A percentile compares a stretch with the other conserved stretches of the same genome.
These are phyloP conservation scores for Paraescarpia echinospica DNA, from an alignment of 1,140 invertebrate species.

Conservation along the genomic window DNA sequence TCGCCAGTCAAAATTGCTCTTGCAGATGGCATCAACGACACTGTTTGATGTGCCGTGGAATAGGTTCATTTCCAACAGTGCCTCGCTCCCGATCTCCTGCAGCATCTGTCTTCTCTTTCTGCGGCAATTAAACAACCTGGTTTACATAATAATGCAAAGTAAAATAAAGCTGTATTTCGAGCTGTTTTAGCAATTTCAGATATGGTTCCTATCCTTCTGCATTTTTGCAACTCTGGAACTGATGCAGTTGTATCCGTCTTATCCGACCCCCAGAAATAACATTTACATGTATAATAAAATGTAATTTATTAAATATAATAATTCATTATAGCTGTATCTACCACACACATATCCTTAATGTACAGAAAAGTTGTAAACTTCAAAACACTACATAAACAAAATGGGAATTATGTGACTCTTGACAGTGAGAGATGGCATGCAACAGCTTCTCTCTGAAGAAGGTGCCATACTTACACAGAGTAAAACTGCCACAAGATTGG, in stretches of 20 bases:
- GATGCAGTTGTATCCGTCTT: too few species aligned
- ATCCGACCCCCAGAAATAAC: too few species aligned
- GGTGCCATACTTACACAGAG: neutral
- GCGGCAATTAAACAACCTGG: neutral
- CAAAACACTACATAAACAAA: neutral
- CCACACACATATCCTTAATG: too few species aligned
- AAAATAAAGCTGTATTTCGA: too few species aligned
- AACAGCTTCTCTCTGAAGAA: neutral
- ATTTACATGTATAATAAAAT: too few species aligned
- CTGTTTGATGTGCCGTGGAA: conserved; percentile 47
- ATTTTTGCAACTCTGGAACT: too few species aligned
- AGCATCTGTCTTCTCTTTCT: neutral
- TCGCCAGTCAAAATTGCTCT: conserved; percentile 52
- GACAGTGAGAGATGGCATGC: neutral
- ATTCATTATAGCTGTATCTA: too few species aligned
- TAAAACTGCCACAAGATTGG: conserved; percentile 8
- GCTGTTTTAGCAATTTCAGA: too few species aligned
- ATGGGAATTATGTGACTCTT: neutral
- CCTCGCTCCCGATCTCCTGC: neutral
- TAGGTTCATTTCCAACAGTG: conserved; percentile 35
- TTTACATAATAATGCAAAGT: neutral
- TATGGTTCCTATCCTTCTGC: too few species aligned
- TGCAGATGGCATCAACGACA: conserved; percentile 46
- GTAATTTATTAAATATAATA: too few species aligned
- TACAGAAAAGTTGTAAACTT: too few species aligned